Conservation (phyloP, 2,797 vertebrate genomes). For the Chaenodraco wilsoni region DNA sequence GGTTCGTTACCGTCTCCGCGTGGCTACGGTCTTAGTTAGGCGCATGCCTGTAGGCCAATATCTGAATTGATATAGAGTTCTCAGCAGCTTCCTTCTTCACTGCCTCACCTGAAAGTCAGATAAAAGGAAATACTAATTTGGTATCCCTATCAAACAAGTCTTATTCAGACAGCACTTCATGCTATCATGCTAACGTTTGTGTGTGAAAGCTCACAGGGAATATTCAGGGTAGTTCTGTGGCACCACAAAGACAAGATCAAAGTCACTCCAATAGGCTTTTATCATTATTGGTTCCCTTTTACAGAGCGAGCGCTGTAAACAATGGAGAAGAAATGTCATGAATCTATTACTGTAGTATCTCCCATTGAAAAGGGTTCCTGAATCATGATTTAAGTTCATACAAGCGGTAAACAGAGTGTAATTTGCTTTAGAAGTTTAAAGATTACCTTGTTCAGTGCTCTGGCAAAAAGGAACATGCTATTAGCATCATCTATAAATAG, state of each 20-base stretch:
- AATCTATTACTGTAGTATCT: conserved; percentile 32
- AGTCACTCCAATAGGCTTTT: conserved; percentile 50
- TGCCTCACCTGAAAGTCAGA: conserved; percentile 37
- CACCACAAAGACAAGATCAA: conserved; percentile 56
- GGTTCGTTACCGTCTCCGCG: too few species aligned
- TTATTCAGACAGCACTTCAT: conserved; percentile 42
- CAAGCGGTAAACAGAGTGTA: background rate
- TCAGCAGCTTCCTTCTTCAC: conserved; percentile 1
- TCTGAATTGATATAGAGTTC: background rate
- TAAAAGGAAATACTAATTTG: conserved; percentile 50
- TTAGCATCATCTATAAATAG: conserved; percentile 15
- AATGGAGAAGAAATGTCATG: conserved; percentile 41
- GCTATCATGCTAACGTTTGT: conserved; percentile 42
- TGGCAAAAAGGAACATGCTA: conserved; percentile 33
- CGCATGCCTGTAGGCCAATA: background rate
- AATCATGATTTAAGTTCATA: conserved; percentile 32
- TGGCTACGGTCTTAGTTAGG: background rate
- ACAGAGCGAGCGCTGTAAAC: conserved; percentile 37
- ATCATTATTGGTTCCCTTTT: conserved; percentile 47
- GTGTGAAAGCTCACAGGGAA: conserved; percentile 48
- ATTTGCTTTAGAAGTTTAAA: conserved; percentile 26
- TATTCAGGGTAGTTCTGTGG: conserved; percentile 42
- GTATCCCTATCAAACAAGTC: conserved; percentile 30
- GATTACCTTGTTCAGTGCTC: conserved; percentile 15
- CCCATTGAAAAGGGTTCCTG: conserved; percentile 23